Percentiles rank a stretch among this genome's conserved stretches.
These are phyloP conservation scores for Glandiceps talaboti DNA, from an alignment of 53 echinoderm and acorn worm genomes.

Conservation along the genomic window DNA sequence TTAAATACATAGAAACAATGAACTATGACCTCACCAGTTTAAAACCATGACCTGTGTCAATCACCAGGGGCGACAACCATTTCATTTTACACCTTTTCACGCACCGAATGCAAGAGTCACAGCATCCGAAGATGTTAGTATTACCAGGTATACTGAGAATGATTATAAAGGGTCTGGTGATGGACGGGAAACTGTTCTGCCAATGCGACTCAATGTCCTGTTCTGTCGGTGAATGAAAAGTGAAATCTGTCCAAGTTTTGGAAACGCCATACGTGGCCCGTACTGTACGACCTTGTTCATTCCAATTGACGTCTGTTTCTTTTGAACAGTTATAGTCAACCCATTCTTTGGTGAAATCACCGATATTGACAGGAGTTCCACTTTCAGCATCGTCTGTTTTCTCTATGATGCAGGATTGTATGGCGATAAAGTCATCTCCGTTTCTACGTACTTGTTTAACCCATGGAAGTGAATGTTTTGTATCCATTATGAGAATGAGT, in stretches of 20 bases:
- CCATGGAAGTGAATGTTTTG: constrained; percentile 45
- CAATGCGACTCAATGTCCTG: constrained; percentile 79
- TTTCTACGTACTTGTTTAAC: constrained; percentile 41
- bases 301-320: constrained; percentile 47
- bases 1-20: neutral
- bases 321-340: constrained; percentile 75
- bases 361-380: constrained; percentile 36
- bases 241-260: constrained; percentile 67
- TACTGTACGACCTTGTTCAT: constrained; percentile 57
- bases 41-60: constrained; percentile 94
- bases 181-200: constrained; percentile 76
- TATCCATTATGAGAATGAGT: constrained; percentile 54
- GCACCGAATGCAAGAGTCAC: constrained; percentile 49
- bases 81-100: constrained; percentile 76
- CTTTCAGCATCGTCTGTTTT: constrained; percentile 83
- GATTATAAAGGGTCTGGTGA: constrained; percentile 70
- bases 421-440: constrained; percentile 48
- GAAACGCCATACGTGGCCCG: constrained; percentile 74
- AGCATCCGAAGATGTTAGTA: constrained; percentile 38
- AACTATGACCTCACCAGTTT: constrained; percentile 73
- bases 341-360: constrained; percentile 94
- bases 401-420: constrained; percentile 53
- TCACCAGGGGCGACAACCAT: constrained; percentile 73
- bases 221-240: constrained; percentile 83
- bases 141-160: constrained; percentile 48